Evolutionary conservation across 2,113 vertebrate genomes (phyloP), one percentile per base, ranked within the genome.

Genomic region (Daphoenositta chrysoptera): DNA sequence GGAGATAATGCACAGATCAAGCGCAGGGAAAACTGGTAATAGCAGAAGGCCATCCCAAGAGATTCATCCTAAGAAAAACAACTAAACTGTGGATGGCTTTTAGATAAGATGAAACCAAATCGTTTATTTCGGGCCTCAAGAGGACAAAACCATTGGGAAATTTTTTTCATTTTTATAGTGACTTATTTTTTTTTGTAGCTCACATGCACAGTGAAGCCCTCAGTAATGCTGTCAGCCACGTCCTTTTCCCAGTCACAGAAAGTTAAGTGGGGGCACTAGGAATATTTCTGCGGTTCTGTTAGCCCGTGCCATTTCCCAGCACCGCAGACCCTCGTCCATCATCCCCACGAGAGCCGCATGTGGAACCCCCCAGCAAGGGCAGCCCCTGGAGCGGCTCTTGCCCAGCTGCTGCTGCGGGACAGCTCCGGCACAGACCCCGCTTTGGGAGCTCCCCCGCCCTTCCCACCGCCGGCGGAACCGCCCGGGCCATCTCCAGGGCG

Each of bases 381-480:
- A 2, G 15, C 2, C 5, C 2, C 30, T 0, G 26, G 20, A 20
- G 68, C 3, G 31, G 85, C 72, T 26, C 30, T 2, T 0, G 47
- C 39, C 9, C 14, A 35, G 13, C 47, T 6, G 37, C 45, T 6
- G 65, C 78, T 24, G 22, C 7, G 4, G 26, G 37, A 24, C 0
- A 2, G 40, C 68, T 31, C 26, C 42, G 9, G 17, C 1, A 10
- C 9, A 9, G 44, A 26, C 13, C 39, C 45, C 3, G 3, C 23
- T 2, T 1, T 1, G 48, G 23, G 23, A 35, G 69, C 48, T 37
- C 30, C 48, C 37, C 60, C 3, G 53, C 33, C 60, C n/a, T 26
- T 15, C 2, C 0, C 48, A 1, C 1, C 0, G n/a, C 1, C 13
- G 8, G 16, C 40, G 3, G 58, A 1, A 18, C 10, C 2, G 2